These are phyloP conservation scores for Gastrophryne carolinensis DNA, from an alignment of 2,797 vertebrate species.

Conservation along the genomic window DNA sequence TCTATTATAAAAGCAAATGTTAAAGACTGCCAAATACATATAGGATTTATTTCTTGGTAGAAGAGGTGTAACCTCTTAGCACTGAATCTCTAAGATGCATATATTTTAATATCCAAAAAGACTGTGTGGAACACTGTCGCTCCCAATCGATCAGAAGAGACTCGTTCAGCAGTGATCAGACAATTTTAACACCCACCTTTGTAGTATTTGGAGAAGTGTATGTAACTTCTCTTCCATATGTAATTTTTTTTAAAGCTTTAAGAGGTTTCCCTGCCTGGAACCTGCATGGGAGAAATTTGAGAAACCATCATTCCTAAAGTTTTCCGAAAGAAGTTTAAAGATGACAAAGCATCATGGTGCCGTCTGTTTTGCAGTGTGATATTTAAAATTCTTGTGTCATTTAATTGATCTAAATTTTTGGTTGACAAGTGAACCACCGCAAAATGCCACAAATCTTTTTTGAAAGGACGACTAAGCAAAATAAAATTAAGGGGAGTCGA, in stretches of 20 bases:
- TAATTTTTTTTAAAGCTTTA: constrained; percentile 74
- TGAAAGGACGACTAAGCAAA: constrained; percentile 51
- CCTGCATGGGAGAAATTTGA: constrained; percentile 65
- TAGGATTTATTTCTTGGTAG: constrained; percentile 69
- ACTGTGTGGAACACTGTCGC: constrained; percentile 60
- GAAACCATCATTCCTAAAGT: constrained; percentile 56
- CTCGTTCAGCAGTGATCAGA: no score
- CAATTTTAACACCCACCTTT: constrained; percentile 73
- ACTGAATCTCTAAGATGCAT: constrained; percentile 68
- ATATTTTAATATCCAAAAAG: constrained; percentile 51
- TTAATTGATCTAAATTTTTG: no score
- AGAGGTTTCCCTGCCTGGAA: constrained; percentile 74
- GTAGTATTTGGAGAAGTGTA: constrained; percentile 76
- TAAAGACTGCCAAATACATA: constrained; percentile 79
- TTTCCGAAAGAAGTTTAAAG: neutral
- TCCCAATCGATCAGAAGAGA: constrained; percentile 65
- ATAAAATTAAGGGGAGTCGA: constrained; percentile 69
- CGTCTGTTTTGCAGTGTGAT: neutral
- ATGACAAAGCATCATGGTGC: neutral
- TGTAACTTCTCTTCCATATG: constrained; percentile 69
- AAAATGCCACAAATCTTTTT: constrained; percentile 70
- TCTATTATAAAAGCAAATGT: constrained; percentile 59
- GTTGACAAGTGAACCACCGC: no score
- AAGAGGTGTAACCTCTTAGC: constrained; percentile 69
- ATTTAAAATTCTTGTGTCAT: neutral